Evolutionary conservation across 2,113 vertebrate genomes (phyloP).

Genomic region (Scartelaos histophorus): DNA sequence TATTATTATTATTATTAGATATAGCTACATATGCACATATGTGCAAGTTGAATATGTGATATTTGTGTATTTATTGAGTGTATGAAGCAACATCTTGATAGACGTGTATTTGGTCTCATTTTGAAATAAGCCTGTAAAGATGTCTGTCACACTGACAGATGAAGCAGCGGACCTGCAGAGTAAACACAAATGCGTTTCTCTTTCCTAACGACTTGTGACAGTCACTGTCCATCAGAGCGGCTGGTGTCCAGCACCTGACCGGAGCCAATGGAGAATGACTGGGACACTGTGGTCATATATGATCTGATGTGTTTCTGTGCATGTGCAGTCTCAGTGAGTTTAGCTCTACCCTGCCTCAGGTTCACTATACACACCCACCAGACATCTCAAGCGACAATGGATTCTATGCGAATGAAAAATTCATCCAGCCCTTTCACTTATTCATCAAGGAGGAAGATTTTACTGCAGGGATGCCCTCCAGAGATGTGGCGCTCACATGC

Average conservation of each 20-base stretch:
- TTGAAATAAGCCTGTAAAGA: slow-evolving; percentile 8
- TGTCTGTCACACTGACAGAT: slow-evolving; percentile 4
- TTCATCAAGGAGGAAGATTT: slow-evolving; percentile 75
- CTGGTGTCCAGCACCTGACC: slow-evolving; percentile 1
- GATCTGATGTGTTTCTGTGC: slow-evolving; percentile 7
- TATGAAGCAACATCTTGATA: background rate
- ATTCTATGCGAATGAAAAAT: slow-evolving; percentile 77
- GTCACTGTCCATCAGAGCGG: slow-evolving; percentile 23
- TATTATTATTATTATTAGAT: background rate
- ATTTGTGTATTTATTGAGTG: background rate
- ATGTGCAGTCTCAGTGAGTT: slow-evolving; percentile 10
- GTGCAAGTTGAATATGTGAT: background rate
- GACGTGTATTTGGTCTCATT: slow-evolving; percentile 14
- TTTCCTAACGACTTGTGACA: slow-evolving; percentile 28
- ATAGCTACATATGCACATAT: background rate
- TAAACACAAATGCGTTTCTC: slow-evolving; percentile 35
- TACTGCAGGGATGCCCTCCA: slow-evolving; percentile 73
- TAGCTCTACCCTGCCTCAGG: slow-evolving; percentile 40
- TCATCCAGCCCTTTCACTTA: slow-evolving; percentile 75
- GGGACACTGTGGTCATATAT: slow-evolving; percentile 11
- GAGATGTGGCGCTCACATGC: slow-evolving; percentile 73
- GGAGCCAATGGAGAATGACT: slow-evolving; percentile 1
- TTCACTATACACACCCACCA: slow-evolving; percentile 52
- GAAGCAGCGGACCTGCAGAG: slow-evolving; percentile 1
- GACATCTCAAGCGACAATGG: slow-evolving; percentile 71